Evolutionary conservation across 2,113 vertebrate genomes (phyloP).

Genomic region (Martes martes): DNA sequence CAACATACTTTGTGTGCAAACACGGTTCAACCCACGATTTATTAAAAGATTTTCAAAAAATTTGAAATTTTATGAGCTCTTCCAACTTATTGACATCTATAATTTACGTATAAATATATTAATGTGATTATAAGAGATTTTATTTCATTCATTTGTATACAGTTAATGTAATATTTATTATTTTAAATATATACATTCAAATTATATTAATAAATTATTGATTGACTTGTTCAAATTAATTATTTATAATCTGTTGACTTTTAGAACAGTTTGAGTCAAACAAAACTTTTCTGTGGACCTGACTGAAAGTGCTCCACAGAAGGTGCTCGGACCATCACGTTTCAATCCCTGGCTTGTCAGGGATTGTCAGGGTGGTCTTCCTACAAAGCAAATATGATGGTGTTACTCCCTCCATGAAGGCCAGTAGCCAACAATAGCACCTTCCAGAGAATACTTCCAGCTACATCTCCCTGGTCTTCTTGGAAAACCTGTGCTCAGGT

Average conservation of each 20-base stretch:
- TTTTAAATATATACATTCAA: not conserved
- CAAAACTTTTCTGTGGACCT: not conserved
- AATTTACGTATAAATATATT: not conserved
- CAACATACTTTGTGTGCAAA: not conserved
- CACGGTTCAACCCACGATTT: not conserved
- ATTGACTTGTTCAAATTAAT: not conserved
- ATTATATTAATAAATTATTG: not conserved
- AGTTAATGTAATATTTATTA: not conserved
- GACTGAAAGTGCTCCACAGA: not conserved
- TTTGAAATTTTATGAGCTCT: not conserved
- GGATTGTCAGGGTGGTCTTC: not conserved
- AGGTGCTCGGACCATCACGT: not conserved
- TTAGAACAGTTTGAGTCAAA: not conserved
- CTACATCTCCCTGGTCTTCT: not conserved
- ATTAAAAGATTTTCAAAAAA: not conserved
- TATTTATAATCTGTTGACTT: not conserved
- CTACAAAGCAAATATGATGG: not conserved
- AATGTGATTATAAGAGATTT: not conserved
- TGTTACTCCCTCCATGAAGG: not conserved
- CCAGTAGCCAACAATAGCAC: not conserved
- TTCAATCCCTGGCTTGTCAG: not conserved
- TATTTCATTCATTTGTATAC: not conserved
- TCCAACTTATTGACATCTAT: not conserved
- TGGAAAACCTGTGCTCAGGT: not conserved
- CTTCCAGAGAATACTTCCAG: not conserved